phyloP scores from a whole-genome alignment of 2,113 vertebrate species.

The Eupsittula cactorum region DNA sequence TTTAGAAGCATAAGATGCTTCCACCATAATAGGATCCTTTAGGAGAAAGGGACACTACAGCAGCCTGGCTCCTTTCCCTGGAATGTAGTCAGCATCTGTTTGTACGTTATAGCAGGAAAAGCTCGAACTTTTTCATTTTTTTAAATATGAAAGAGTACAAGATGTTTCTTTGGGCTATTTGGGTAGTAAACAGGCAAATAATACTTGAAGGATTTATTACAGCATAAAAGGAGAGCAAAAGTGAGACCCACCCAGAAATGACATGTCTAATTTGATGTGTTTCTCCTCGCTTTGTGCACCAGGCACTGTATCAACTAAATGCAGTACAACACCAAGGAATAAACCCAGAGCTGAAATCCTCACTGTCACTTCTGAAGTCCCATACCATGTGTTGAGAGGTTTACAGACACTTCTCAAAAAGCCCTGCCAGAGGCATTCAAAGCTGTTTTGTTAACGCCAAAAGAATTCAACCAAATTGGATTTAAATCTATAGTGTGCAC shows the following conservation, averaged over 20 bases:
- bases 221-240: not conserved
- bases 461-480: not conserved
- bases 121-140: fast-evolving
- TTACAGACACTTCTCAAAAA: not conserved
- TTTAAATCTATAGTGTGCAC: not conserved
- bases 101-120: not conserved
- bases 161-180: not conserved
- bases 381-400: not conserved
- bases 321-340: not conserved
- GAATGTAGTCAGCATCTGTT: not conserved
- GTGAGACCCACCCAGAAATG: not conserved
- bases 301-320: not conserved
- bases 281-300: not conserved
- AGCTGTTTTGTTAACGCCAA: not conserved
- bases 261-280: not conserved
- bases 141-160: not conserved
- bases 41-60: not conserved
- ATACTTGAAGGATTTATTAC: not conserved
- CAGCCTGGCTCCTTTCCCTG: not conserved
- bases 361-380: not conserved
- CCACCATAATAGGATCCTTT: not conserved
- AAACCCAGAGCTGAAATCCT: not conserved
- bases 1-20: not conserved
- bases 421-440: not conserved
- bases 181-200: not conserved